phyloP scores from a whole-genome alignment of 2,113 vertebrate species.

The Euleptes europaea region DNA sequence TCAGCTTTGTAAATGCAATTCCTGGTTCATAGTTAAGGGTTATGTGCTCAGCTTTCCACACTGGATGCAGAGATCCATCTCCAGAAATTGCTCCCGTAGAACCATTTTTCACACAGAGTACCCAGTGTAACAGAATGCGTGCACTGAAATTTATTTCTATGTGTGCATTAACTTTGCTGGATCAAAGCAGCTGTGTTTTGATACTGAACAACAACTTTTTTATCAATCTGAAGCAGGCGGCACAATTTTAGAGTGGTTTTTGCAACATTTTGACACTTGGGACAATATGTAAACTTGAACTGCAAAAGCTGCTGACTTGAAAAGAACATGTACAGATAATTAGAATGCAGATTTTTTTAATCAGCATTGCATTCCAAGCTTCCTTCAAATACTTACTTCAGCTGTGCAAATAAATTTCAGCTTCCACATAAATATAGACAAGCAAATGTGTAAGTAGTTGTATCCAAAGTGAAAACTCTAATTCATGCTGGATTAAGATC shows the following conservation, averaged over 20 bases:
- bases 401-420: background rate
- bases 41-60: background rate
- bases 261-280: background rate
- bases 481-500: slow-evolving; percentile 26
- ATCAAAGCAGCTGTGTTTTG: background rate
- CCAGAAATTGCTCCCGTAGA: background rate
- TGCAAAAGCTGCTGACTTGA: background rate
- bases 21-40: background rate
- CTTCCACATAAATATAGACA: background rate
- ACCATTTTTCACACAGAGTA: background rate
- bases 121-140: background rate
- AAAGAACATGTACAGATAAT: background rate
- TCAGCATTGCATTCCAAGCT: background rate
- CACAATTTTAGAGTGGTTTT: background rate
- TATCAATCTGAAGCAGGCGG: background rate
- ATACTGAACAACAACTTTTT: background rate
- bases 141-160: background rate
- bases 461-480: slow-evolving; percentile 15
- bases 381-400: background rate
- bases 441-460: slow-evolving; percentile 12
- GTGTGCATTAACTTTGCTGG: background rate
- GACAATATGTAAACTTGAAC: background rate
- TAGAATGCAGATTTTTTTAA: background rate
- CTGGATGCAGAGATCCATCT: background rate
- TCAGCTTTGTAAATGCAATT: background rate